Evolutionary conservation across 1,140 invertebrate genomes (phyloP), one percentile per base, ranked within the genome.

Genomic region (Tetramorium parvispinum): DNA sequence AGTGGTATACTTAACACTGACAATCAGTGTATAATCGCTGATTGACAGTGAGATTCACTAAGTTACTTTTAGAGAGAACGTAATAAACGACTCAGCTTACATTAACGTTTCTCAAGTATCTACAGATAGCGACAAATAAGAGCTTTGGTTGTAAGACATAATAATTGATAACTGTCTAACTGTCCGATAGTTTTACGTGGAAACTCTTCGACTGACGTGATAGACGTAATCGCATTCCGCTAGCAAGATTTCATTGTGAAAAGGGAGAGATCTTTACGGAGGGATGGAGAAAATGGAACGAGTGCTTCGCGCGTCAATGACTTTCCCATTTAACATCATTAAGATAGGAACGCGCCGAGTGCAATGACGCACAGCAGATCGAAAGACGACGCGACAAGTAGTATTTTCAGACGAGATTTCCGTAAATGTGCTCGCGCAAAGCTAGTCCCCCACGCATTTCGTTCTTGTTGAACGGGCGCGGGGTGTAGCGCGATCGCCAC

Each of bases 101-200:
- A 11, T 16, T 63, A 24, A 16, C 5, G 27, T 66, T 79, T 79
- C 43, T 79, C 8, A 37, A 13, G 0, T n/a, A 49, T 79, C 32
- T 18, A 2, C 18, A 6, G 18, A 40, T 10, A 21, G 6, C 5
- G 13, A 73, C 18, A 61, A 46, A 81, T 40, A 68, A 82, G 24
- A 59, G 7, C 16, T 40, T 51, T 18, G 24, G 5, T 16, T 24
- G 8, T 37, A 40, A 82, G 51, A 40, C 24, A 37, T 4, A 4
- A 40, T 83, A 75, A 83, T 83, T 83, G 68, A 83, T 73, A 75
- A 75, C 40, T 75, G 11, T 82, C 40, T 46, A 73, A 57, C 24
- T 32, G 49, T 73, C 27, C n/a, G 13, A 59, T 57, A 43, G 10
- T 59, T 75, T 43, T 24, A 49, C 16, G 37, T n/a, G 24, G 24